A percentile compares a stretch with the other conserved stretches of the same genome.
These are phyloP conservation scores for Drosophila santomea DNA, from an alignment of 1,140 invertebrate genomes.

Conservation along the genomic window DNA sequence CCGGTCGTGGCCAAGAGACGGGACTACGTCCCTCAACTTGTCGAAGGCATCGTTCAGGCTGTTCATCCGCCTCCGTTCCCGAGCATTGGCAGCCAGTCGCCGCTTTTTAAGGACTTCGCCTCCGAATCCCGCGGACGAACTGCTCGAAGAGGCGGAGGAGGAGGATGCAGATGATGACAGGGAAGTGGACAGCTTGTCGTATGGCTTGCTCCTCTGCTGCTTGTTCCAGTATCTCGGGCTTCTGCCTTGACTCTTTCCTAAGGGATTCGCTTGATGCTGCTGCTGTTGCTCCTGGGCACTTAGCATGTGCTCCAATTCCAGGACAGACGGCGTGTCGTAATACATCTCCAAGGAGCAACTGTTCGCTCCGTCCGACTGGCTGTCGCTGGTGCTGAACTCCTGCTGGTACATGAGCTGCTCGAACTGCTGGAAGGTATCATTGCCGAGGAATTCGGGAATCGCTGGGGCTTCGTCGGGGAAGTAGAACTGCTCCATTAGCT, in stretches of 20 bases:
- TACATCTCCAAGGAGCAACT: constrained; percentile 53
- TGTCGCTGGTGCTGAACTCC: constrained; percentile 54
- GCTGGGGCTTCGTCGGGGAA: constrained; percentile 30
- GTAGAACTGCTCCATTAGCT: constrained; percentile 66
- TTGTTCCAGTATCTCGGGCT: constrained; percentile 54
- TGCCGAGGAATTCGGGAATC: constrained; percentile 26
- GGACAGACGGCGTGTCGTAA: constrained; percentile 52
- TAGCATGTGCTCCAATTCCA: constrained; percentile 66
- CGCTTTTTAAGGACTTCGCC: constrained; percentile 87
- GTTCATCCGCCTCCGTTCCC: constrained; percentile 92
- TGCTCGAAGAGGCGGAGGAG: constrained; percentile 5
- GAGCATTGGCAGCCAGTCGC: constrained; percentile 91
- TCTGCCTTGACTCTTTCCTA: constrained; percentile 44
- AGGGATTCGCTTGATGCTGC: neutral
- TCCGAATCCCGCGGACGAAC: constrained; percentile 14
- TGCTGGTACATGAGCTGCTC: constrained; percentile 58
- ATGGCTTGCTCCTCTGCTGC: constrained; percentile 52
- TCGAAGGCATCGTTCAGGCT: constrained; percentile 94
- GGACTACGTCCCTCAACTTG: constrained; percentile 91
- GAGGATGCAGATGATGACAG: constrained; percentile 7
- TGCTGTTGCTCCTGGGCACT: constrained; percentile 45
- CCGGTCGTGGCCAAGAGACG: constrained; percentile 89
- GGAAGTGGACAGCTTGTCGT: constrained; percentile 31
- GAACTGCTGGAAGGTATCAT: constrained; percentile 58
- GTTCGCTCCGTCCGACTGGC: constrained; percentile 57